These are phyloP conservation scores for Amphibalanus amphitrite DNA, from an alignment of 1,140 invertebrate genomes.

Conservation along the genomic window DNA sequence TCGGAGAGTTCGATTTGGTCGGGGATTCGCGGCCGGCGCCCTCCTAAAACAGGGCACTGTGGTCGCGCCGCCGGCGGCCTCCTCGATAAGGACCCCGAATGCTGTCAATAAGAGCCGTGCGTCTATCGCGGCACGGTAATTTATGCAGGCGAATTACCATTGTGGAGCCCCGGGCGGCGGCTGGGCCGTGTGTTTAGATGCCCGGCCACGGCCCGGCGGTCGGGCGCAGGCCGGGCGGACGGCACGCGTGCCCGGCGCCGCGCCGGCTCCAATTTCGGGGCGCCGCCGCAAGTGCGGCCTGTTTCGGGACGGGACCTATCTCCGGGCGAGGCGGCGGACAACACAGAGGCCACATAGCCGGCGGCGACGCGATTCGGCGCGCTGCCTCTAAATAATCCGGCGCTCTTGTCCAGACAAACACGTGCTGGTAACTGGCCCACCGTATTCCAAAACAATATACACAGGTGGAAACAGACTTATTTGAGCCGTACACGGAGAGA, in stretches of 20 bases:
- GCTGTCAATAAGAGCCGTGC: neutral
- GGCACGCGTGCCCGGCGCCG: neutral
- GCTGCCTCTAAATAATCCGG: too few species aligned
- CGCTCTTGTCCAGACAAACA: too few species aligned
- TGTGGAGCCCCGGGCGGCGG: neutral
- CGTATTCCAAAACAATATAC: too few species aligned
- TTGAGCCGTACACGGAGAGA: too few species aligned
- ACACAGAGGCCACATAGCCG: too few species aligned
- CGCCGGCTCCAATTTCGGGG: neutral
- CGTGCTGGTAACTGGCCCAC: too few species aligned
- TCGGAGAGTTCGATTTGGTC: neutral
- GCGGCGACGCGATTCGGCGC: too few species aligned
- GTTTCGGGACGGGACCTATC: neutral
- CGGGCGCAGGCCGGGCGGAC: too few species aligned
- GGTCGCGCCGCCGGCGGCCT: too few species aligned
- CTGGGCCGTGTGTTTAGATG: neutral
- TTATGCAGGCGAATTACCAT: neutral
- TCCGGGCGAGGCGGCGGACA: too few species aligned
- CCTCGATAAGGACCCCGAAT: neutral
- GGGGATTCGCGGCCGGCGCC: neutral
- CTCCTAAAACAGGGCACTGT: neutral
- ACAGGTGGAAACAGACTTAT: too few species aligned
- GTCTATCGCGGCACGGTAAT: neutral
- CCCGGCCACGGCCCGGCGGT: neutral
- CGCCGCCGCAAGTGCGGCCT: neutral